Evolutionary conservation across 2,888 invertebrate species (phyloP).

Genomic region (Cephalotes varians): DNA sequence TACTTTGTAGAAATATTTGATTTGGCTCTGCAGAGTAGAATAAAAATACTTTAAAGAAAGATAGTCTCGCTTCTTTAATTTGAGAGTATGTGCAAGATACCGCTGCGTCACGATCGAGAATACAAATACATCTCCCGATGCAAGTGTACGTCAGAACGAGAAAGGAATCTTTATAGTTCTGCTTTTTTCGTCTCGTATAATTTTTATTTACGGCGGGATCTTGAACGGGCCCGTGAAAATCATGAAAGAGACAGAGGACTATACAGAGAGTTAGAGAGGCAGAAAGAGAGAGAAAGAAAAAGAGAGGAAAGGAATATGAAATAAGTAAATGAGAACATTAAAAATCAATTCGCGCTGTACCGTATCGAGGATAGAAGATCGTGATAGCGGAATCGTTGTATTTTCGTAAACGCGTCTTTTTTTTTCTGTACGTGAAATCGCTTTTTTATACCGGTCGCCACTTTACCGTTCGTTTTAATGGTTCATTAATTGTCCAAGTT

Average conservation of each 20-base stretch:
- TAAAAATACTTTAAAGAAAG: background rate
- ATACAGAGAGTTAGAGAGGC: background rate
- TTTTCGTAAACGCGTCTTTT: conserved; percentile 14
- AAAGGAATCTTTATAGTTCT: conserved; percentile 65
- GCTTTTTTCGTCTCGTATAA: conserved; percentile 62
- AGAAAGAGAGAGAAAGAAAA: background rate
- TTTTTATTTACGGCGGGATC: conserved; percentile 68
- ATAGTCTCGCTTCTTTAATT: background rate
- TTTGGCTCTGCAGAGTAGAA: background rate
- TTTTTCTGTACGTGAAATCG: conserved; percentile 12
- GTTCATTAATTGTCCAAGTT: conserved; percentile 34
- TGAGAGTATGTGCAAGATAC: background rate
- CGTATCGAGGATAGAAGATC: conserved; percentile 44
- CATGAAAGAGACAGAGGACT: background rate
- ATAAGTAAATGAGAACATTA: conserved; percentile 61
- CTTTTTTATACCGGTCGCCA: conserved; percentile 14
- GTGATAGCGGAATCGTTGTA: conserved; percentile 37
- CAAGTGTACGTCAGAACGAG: conserved; percentile 54
- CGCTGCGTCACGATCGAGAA: conserved; percentile 26
- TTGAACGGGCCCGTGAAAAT: conserved; percentile 66
- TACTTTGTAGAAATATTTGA: background rate
- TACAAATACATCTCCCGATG: conserved; percentile 55
- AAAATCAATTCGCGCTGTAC: conserved; percentile 67
- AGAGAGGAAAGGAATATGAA: background rate
- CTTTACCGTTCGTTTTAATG: conserved; percentile 50